Percentiles rank a stretch among this genome's conserved stretches.
These are phyloP conservation scores for Dermatophagoides farinae DNA, from an alignment of 1,140 invertebrate genomes.

Conservation along the genomic window DNA sequence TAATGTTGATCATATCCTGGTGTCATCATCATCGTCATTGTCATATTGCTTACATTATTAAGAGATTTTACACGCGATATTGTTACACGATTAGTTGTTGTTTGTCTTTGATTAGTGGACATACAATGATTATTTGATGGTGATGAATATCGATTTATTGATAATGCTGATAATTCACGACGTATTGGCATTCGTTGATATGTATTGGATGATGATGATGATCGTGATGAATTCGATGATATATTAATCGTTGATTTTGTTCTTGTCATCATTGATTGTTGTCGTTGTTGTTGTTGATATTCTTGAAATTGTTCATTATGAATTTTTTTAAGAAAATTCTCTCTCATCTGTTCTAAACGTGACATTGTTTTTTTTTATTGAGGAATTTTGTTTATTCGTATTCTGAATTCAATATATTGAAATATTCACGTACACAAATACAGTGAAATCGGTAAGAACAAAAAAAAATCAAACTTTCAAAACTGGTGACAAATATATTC, in stretches of 20 bases:
- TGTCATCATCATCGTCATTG: neutral
- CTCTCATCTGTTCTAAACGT: constrained; percentile 3
- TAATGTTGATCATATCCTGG: too few relatives aligned
- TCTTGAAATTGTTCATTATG: neutral
- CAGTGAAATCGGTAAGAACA: neutral
- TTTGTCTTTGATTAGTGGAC: too few relatives aligned
- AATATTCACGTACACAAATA: neutral
- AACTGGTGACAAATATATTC: too few relatives aligned
- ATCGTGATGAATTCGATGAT: neutral
- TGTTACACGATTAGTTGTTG: neutral
- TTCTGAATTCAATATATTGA: too few relatives aligned
- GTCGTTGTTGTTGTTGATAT: neutral
- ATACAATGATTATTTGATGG: too few relatives aligned
- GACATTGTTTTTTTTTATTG: neutral
- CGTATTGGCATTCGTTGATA: neutral
- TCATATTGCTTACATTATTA: neutral
- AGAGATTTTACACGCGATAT: neutral
- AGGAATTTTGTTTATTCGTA: neutral
- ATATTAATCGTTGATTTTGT: neutral
- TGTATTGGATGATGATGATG: neutral
- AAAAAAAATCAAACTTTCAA: neutral
- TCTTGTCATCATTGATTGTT: neutral
- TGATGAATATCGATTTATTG: too few relatives aligned
- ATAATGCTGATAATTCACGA: neutral
- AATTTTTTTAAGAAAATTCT: neutral